Percentiles rank a stretch among this genome's conserved stretches.
These are phyloP conservation scores for Platycercus adscitus DNA, from an alignment of 2,113 vertebrate species.

Conservation along the genomic window DNA sequence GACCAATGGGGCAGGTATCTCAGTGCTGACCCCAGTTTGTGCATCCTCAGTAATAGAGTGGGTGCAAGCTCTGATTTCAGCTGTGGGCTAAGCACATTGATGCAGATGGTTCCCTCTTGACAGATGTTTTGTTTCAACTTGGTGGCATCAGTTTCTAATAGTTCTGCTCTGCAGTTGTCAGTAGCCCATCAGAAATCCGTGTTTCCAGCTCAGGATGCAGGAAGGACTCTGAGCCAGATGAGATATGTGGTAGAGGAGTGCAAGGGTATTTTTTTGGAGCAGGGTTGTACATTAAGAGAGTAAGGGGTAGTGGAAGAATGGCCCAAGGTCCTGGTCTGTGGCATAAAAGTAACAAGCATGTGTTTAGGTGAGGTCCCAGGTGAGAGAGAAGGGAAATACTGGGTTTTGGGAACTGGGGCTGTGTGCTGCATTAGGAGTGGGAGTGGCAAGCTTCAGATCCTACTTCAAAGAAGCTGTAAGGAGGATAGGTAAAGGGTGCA, in stretches of 20 bases:
- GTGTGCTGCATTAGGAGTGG: not conserved
- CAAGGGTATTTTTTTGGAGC: not conserved
- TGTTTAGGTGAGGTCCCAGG: not conserved
- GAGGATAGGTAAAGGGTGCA: not conserved
- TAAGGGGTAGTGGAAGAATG: not conserved
- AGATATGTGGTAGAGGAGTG: not conserved
- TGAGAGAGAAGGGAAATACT: not conserved
- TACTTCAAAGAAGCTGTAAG: not conserved
- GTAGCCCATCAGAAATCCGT: not conserved
- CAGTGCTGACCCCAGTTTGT: accelerated
- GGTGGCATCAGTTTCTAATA: not conserved
- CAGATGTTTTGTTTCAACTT: not conserved
- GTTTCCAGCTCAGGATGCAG: not conserved
- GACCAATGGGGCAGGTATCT: not conserved
- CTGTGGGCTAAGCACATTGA: not conserved
- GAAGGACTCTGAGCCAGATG: not conserved
- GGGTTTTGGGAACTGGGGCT: not conserved
- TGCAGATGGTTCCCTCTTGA: not conserved
- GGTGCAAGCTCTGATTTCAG: not conserved
- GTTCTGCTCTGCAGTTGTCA: not conserved
- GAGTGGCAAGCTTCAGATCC: not conserved
- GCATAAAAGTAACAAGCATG: accelerated
- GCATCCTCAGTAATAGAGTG: not conserved
- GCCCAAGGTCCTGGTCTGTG: not conserved
- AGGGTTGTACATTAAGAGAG: accelerated